Conservation (phyloP, 2,113 vertebrate genomes). For the Scatophagus argus region DNA sequence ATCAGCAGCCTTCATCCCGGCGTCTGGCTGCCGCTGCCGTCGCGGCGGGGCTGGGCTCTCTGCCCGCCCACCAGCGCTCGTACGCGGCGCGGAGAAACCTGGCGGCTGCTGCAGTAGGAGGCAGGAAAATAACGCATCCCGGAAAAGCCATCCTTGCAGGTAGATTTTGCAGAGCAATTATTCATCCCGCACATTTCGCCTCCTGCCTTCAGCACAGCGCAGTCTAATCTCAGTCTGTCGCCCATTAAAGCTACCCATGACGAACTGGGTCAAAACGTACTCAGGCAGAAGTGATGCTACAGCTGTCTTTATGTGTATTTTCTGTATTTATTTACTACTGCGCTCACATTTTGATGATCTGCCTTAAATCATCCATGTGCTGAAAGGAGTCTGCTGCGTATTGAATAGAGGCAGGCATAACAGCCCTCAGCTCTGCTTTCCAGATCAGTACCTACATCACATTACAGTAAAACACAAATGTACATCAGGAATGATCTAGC, state of each 20-base stretch:
- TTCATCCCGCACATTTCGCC: not conserved
- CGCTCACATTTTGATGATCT: not conserved
- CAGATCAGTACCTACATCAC: not conserved
- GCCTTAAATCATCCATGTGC: not conserved
- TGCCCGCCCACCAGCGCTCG: constrained; percentile 34
- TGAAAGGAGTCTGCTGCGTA: not conserved
- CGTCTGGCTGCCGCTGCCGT: constrained; percentile 44
- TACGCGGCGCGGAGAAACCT: constrained; percentile 73
- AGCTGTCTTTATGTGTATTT: not conserved
- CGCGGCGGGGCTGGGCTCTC: constrained; percentile 25
- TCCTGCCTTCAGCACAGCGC: constrained; percentile 14
- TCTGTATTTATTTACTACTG: not conserved
- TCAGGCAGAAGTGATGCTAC: constrained; percentile 50
- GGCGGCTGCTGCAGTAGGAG: constrained; percentile 76
- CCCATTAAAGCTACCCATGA: constrained; percentile 44
- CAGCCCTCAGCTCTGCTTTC: not conserved
- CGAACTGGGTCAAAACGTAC: constrained; percentile 72
- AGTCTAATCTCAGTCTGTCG: constrained; percentile 60
- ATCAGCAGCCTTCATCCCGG: constrained; percentile 41
- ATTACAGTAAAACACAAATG: constrained; percentile 7
- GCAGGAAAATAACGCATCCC: constrained; percentile 80
- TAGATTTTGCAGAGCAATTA: constrained; percentile 33
- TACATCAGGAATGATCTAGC: not conserved
- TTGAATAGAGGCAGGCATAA: not conserved
- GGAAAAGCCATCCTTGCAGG: constrained; percentile 86